Evolutionary conservation across 2,113 vertebrate species (phyloP).

Genomic region (Laterallus jamaicensis): DNA sequence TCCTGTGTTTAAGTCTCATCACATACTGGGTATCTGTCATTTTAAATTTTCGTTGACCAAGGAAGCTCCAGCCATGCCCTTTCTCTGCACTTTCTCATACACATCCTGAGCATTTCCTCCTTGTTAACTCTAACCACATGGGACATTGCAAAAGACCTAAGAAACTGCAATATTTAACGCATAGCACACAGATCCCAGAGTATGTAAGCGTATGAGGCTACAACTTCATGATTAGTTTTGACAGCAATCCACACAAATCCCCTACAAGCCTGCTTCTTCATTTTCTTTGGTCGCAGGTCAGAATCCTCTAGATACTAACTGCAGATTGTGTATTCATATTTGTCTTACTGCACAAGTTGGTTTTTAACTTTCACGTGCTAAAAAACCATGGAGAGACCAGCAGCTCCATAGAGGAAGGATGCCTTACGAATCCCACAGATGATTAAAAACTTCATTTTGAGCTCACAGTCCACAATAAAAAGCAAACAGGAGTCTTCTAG

Average conservation of each 20-base stretch:
- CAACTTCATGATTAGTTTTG: neutral
- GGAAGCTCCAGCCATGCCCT: neutral
- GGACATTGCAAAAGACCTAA: neutral
- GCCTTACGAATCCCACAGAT: neutral
- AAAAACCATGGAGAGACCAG: neutral
- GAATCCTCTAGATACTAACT: neutral
- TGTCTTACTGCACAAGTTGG: neutral
- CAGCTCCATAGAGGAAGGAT: neutral
- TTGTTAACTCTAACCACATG: neutral
- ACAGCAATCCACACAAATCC: constrained; percentile 3
- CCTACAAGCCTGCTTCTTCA: neutral
- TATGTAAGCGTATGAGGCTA: neutral
- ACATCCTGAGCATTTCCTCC: neutral
- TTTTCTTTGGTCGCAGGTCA: neutral
- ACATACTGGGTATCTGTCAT: neutral
- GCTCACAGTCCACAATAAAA: neutral
- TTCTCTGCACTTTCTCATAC: neutral
- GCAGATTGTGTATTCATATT: neutral
- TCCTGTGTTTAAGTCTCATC: neutral
- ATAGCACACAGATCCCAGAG: neutral
- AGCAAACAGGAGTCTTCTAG: neutral
- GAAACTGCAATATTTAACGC: neutral
- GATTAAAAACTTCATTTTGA: neutral
- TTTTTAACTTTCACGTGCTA: neutral
- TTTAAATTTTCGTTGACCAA: neutral